Base-by-base conservation (phyloP, 2,888 invertebrate genomes). In the Gisinianus flammeolus region DNA sequence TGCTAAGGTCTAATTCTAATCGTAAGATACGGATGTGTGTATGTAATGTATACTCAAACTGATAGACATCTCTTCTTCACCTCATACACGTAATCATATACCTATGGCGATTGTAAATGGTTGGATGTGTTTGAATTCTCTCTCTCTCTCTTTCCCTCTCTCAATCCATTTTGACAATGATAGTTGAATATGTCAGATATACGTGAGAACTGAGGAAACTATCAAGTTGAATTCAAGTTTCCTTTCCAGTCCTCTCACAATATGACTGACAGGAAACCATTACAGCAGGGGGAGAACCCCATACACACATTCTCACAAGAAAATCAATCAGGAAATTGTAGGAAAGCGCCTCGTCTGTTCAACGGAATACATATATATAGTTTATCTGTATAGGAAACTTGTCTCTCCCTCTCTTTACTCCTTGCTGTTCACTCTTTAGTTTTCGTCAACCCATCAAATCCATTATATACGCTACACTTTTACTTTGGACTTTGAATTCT, bases 161-260 rank as follows among this genome's bases (percentile, higher is more conserved):
- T 2, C 3, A 44, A 44, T 44, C 44, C 44, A 44, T 58, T 58
- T 24, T 58, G 58, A 58, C 58, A 58, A 58, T 58, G 58, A 58
- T 58, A 58, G 58, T 58, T 58, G 58, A 58, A 58, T 58, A 58
- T 58, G 58, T 58, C 58, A 58, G 22, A 24, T 58, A n/a, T n/a
- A 58, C 24, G 58, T 58, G 58, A 58, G 58, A 24, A 58, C 22
- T n/a, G 58, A n/a, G 24, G 19, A 58, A 58, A 58, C 58, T 58
- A 58, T 58, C 58, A n/a, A 24, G 58, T n/a, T 24, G 44, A 44
- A 44, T 6, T 44, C 44, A 44, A 44, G 44, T 6, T 44, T 44
- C 44, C 44, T 4, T 19, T 44, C 44, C 19, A 12, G 19, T 44
- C 12, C 44, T 12, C 44, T 16, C 44, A 44, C 44, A 44, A 44